Evolutionary conservation across 2,797 vertebrate species (phyloP).

Genomic region (Lacerta viridis): DNA sequence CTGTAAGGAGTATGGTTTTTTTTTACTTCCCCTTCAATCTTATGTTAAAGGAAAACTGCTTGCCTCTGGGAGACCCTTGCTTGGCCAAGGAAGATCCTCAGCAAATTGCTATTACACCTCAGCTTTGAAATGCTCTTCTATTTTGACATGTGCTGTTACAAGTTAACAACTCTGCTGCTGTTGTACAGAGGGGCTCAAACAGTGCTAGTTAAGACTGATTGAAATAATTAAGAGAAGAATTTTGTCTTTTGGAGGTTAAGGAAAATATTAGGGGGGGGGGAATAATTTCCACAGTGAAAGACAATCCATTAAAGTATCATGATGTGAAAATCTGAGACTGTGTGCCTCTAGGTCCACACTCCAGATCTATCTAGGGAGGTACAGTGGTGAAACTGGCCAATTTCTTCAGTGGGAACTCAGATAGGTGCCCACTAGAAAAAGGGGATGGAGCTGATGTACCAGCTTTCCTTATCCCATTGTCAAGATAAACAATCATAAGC

Average conservation of each 20-base stretch:
- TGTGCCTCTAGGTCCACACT: neutral
- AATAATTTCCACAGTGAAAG: neutral
- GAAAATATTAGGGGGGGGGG: neutral
- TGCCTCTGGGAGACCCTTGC: neutral
- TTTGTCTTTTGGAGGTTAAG: neutral
- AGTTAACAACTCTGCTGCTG: neutral
- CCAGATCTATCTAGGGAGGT: neutral
- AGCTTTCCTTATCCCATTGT: neutral
- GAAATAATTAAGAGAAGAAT: neutral
- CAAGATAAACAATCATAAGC: neutral
- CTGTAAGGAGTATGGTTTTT: neutral
- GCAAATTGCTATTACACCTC: neutral
- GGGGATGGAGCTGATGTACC: neutral
- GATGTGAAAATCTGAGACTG: neutral
- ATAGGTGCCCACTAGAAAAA: neutral
- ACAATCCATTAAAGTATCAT: neutral
- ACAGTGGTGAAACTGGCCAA: neutral
- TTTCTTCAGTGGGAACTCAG: neutral
- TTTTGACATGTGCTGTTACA: neutral
- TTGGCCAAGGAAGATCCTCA: neutral
- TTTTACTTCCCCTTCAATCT: neutral
- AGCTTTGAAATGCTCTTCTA: neutral
- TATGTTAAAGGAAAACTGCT: neutral
- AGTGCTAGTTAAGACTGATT: neutral
- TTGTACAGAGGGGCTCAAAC: neutral